Conservation (phyloP, 1,140 invertebrate genomes). For the Ips typographus region DNA sequence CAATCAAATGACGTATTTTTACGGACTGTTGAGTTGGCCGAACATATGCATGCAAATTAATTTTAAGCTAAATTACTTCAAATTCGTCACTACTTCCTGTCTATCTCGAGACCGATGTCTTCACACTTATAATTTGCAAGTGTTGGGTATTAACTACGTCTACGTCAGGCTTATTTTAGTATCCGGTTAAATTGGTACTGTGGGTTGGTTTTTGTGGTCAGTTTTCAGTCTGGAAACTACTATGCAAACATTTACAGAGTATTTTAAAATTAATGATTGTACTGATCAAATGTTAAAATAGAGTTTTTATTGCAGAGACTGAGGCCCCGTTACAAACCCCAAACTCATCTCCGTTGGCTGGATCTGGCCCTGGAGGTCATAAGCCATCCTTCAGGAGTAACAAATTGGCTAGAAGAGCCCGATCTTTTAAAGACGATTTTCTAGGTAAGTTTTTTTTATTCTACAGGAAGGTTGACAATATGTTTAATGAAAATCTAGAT, state of each 20-base stretch:
- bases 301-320: conserved; percentile 41
- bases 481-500: no score
- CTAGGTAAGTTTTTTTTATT: conserved; percentile 57
- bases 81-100: conserved; percentile 9
- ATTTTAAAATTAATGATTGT: no score
- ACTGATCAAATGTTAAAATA: neutral
- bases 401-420: conserved; percentile 78
- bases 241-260: no score
- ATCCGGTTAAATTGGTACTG: neutral
- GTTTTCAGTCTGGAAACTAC: no score
- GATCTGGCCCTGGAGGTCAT: conserved; percentile 54
- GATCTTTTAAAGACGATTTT: conserved; percentile 90
- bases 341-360: conserved; percentile 46
- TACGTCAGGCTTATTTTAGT: neutral
- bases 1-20: conserved; percentile 13
- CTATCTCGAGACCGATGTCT: no score
- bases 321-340: conserved; percentile 37
- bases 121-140: no score
- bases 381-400: conserved; percentile 66
- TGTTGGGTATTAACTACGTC: neutral
- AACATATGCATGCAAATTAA: conserved; percentile 8
- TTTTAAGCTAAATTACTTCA: neutral
- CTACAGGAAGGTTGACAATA: no score
- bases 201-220: no score
- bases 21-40: neutral